phyloP scores from a whole-genome alignment of 2,888 invertebrate species.

The Cheilosia soror region DNA sequence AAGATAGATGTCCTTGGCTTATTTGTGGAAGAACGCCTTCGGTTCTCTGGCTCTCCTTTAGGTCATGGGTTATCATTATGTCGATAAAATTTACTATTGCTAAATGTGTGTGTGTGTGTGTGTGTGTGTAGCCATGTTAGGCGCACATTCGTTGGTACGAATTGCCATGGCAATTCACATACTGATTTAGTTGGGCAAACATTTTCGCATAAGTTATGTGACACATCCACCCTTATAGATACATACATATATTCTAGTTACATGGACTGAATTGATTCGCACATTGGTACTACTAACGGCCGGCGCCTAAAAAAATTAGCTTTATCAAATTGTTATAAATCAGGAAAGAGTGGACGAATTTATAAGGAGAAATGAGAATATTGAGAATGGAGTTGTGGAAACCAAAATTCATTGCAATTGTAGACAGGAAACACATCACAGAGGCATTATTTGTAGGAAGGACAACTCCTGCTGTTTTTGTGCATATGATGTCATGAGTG shows the following conservation, averaged over 20 bases:
- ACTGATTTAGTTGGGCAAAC: slow-evolving; percentile 37
- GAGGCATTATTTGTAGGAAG: neutral
- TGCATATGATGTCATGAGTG: no score
- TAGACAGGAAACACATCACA: neutral
- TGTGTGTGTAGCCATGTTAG: slow-evolving; percentile 13
- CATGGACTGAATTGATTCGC: slow-evolving; percentile 31
- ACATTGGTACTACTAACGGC: neutral
- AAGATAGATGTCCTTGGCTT: slow-evolving; percentile 36
- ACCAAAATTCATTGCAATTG: neutral
- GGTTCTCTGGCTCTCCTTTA: slow-evolving; percentile 6
- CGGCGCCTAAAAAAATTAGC: slow-evolving; percentile 22
- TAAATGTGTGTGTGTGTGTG: slow-evolving; percentile 3
- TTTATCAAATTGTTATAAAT: slow-evolving; percentile 14
- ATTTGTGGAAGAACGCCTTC: slow-evolving; percentile 30
- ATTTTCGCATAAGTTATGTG: slow-evolving; percentile 34
- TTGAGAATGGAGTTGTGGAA: slow-evolving; percentile 1
- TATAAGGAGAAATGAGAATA: slow-evolving; percentile 21
- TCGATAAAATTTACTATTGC: slow-evolving; percentile 41
- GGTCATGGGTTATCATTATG: slow-evolving; percentile 46
- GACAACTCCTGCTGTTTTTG: neutral
- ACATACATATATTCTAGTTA: neutral
- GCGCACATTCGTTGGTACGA: slow-evolving; percentile 21
- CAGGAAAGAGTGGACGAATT: slow-evolving; percentile 7
- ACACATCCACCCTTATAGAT: slow-evolving; percentile 6
- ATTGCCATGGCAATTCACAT: slow-evolving; percentile 34